These are phyloP conservation scores for Antheraea assamensis DNA, from an alignment of 2,888 invertebrate species.

Conservation along the genomic window DNA sequence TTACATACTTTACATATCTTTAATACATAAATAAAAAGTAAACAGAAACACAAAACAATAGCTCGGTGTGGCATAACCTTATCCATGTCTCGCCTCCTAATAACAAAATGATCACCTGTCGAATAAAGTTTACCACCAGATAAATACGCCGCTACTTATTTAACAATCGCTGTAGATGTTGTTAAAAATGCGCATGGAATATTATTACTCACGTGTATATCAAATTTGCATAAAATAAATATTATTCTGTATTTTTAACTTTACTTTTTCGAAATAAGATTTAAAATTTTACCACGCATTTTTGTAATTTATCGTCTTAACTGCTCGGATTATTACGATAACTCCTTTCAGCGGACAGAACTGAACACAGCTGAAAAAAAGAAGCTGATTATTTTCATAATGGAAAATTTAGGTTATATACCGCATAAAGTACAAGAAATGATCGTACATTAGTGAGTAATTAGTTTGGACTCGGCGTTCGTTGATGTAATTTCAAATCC, in stretches of 20 bases:
- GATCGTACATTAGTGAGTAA: too few relatives aligned
- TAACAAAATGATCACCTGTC: conserved; percentile 45
- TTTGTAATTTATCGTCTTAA: background rate
- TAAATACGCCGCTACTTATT: conserved; percentile 27
- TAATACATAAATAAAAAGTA: background rate
- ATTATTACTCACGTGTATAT: conserved; percentile 19
- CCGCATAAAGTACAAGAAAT: too few relatives aligned
- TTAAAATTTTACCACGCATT: background rate
- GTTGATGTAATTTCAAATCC: too few relatives aligned
- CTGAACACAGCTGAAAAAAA: too few relatives aligned
- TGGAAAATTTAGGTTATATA: too few relatives aligned
- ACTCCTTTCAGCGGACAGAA: too few relatives aligned
- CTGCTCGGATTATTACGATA: too few relatives aligned
- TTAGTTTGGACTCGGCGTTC: too few relatives aligned
- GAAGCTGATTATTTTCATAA: too few relatives aligned
- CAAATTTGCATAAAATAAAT: conserved; percentile 38
- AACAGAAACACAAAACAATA: background rate
- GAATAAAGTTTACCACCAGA: conserved; percentile 36
- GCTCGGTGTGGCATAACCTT: conserved; percentile 30
- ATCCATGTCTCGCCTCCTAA: conserved; percentile 34
- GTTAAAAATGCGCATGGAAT: background rate
- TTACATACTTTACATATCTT: too few relatives aligned
- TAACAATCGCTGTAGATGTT: conserved; percentile 29
- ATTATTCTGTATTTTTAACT: conserved; percentile 17
- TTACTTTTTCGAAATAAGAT: conserved; percentile 6